These are phyloP conservation scores for Hipposideros armiger DNA, from an alignment of 2,113 vertebrate species.

Conservation along the genomic window DNA sequence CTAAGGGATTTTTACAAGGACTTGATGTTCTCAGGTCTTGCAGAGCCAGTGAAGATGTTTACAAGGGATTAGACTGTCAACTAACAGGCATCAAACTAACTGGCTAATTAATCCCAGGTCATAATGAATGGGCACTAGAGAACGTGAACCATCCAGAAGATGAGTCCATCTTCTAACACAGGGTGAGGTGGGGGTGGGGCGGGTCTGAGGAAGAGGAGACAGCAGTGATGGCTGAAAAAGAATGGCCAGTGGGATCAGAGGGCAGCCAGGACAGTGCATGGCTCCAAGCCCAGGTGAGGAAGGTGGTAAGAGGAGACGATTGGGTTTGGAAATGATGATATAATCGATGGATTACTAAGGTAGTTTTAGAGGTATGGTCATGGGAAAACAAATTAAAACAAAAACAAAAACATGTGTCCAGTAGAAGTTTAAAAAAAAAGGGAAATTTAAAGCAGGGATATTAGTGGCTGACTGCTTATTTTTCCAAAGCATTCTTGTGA, in stretches of 20 bases:
- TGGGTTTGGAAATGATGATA: neutral
- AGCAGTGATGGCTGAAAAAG: neutral
- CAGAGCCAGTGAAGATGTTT: neutral
- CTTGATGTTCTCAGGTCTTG: neutral
- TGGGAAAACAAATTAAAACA: neutral
- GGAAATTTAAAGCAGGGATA: neutral
- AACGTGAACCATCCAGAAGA: neutral
- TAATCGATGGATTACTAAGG: neutral
- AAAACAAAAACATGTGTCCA: neutral
- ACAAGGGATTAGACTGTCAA: neutral
- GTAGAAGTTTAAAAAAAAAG: neutral
- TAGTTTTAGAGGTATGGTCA: neutral
- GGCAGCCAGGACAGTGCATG: neutral
- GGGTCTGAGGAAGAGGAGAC: neutral
- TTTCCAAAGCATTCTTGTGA: neutral
- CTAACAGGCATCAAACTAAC: neutral
- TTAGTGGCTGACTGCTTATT: neutral
- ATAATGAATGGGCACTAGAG: neutral
- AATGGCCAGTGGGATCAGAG: neutral
- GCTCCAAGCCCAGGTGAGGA: neutral
- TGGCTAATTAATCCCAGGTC: neutral
- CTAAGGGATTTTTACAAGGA: neutral
- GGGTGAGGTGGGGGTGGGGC: rapidly evolving
- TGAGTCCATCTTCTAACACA: neutral
- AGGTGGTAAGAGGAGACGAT: neutral